A percentile compares a stretch with the other conserved stretches of the same genome.
Evolutionary conservation across 1,140 invertebrate genomes (phyloP).

Genomic region (Ceratosolen fusciceps): DNA sequence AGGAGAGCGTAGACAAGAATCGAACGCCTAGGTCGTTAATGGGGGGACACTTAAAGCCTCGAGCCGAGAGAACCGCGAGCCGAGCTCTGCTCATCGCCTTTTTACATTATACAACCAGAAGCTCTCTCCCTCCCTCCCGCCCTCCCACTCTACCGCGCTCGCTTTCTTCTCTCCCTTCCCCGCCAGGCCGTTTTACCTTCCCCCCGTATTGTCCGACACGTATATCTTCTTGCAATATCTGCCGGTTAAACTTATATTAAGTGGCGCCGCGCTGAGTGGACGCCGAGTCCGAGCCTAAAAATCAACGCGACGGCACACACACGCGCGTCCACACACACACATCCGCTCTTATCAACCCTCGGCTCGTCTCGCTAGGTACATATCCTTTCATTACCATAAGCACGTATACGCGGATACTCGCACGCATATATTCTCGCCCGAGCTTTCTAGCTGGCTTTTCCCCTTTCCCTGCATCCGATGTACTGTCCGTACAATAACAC

Average conservation of each 20-base stretch:
- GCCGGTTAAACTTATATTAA: conserved; percentile 36
- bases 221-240: conserved; percentile 33
- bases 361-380: conserved; percentile 6
- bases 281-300: conserved; percentile 40
- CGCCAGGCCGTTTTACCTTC: conserved; percentile 9
- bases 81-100: neutral
- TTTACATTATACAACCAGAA: conserved; percentile 28
- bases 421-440: neutral
- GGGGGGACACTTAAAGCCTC: conserved; percentile 10
- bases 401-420: neutral
- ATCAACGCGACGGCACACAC: neutral
- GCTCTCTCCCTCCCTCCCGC: conserved; percentile 3
- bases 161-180: neutral
- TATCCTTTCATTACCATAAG: no score
- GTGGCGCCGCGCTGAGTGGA: neutral
- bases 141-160: neutral
- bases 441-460: neutral
- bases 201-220: neutral
- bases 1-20: neutral
- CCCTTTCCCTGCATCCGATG: no score
- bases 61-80: neutral
- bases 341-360: neutral
- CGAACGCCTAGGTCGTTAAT: conserved; percentile 20
- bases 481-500: no score
- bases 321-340: no score